Percentiles rank a stretch among this genome's conserved stretches.
These are phyloP conservation scores for Platalea minor DNA, from an alignment of 2,797 vertebrate genomes.

Conservation along the genomic window DNA sequence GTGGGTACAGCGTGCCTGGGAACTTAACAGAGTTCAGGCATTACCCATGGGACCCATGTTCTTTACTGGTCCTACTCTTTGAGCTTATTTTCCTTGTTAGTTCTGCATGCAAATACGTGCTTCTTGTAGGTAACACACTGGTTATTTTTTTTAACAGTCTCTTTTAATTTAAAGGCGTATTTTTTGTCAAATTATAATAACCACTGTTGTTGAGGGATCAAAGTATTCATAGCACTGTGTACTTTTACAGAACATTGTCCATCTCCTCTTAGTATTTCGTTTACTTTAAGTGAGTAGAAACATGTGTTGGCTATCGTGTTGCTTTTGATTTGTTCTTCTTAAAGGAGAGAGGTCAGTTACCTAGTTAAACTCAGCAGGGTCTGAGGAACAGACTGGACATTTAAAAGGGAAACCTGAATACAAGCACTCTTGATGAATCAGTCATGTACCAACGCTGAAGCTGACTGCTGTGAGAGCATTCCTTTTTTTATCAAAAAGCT, in stretches of 20 bases:
- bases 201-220: background rate
- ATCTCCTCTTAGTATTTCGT: background rate
- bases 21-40: background rate
- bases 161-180: background rate
- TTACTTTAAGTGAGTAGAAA: background rate
- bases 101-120: background rate
- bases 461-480: background rate
- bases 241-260: background rate
- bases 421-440: background rate
- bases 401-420: background rate
- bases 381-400: background rate
- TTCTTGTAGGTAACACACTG: background rate
- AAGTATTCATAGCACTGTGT: background rate
- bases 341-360: background rate
- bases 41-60: background rate
- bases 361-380: background rate
- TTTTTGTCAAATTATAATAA: background rate
- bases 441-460: background rate
- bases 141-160: background rate
- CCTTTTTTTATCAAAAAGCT: background rate
- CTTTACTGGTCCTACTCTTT: background rate
- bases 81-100: background rate
- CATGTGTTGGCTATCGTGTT: fast-evolving
- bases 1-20: background rate
- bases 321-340: background rate